Base-by-base conservation (phyloP, 2,113 vertebrate genomes). In the Morone chrysops region DNA sequence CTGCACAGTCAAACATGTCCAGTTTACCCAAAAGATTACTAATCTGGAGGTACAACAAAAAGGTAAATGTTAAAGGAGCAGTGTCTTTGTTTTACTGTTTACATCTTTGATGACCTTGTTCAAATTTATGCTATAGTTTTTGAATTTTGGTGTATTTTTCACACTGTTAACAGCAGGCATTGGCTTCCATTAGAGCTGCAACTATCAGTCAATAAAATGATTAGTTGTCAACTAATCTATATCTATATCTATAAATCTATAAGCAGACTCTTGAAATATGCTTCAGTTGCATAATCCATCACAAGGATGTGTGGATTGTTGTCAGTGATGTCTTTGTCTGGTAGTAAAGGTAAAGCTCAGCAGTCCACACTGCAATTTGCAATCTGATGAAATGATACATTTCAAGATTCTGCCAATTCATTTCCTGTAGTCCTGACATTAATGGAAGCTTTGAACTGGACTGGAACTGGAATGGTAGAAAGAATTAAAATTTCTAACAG, bases 21-120 rank as follows among this genome's bases (percentile, higher is more conserved):
- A 51, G 56, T 59, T 1, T 61, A 16, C 18, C 18, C 4, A 25
- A 25, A 25, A 25, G 16, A 69, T 47, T 62, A 79, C 56, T 69
- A 54, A 66, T 48, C 4, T 51, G n/a, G 40, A 65, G 38, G 16
- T 40, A 31, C 76, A 75, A 75, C 8, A 20, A 68, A 56, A 31
- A 56, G 16, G 6, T 13, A 9, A 14, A 51, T 4, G 18, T 61
- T 8, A 16, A 22, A 51, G 71, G 25, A 61, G 4, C 16, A 12
- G 36, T 61, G 25, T 38, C 25, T 70, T 40, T 38, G 17, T 22
- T 10, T 8, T 20, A 18, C 16, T 41, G 31, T 63, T 40, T 8
- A 11, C 6, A 38, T 38, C 22, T 38, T 25, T 25, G 18, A 59
- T 25, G 11, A 31, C 3, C 3, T 0, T 36, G 41, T 40, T 48